Conservation (phyloP, 2,888 invertebrate species). For the Bedellia somnulentella region DNA sequence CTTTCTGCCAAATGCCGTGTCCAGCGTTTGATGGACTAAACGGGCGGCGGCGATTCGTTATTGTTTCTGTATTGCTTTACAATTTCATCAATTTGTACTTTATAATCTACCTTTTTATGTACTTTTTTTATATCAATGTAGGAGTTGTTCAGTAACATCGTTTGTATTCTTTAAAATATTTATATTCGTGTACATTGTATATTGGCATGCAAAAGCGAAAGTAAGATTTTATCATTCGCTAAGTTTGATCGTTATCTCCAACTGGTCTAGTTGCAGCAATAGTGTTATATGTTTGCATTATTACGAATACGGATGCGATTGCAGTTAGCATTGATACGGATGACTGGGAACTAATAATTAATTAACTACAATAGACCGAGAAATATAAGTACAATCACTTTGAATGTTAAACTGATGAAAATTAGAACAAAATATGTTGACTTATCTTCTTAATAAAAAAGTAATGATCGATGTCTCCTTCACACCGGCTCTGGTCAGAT, state of each 20-base stretch:
- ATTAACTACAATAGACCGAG: no score
- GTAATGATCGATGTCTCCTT: constrained; percentile 46
- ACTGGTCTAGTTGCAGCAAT: constrained; percentile 7
- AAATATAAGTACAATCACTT: no score
- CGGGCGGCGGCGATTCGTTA: constrained; percentile 25
- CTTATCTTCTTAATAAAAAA: no score
- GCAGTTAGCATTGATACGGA: constrained; percentile 10
- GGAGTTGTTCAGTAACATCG: constrained; percentile 2
- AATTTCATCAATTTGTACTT: no score
- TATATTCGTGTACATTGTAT: no score
- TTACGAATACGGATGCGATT: constrained; percentile 8
- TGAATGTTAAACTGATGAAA: no score
- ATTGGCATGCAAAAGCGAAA: constrained; percentile 26
- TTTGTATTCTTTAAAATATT: no score
- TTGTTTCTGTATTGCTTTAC: no score
- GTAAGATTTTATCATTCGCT: constrained; percentile 24
- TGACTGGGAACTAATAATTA: constrained; percentile 6
- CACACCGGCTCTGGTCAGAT: constrained; percentile 26
- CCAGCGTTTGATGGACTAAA: constrained; percentile 23
- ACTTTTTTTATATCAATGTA: not conserved
- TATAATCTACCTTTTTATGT: no score
- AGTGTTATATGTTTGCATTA: constrained; percentile 12
- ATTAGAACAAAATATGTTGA: no score
- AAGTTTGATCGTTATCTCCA: no score
- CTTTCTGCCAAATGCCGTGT: constrained; percentile 56